Conservation (phyloP, 2,113 vertebrate species). For the Thalassoma bifasciatum region DNA sequence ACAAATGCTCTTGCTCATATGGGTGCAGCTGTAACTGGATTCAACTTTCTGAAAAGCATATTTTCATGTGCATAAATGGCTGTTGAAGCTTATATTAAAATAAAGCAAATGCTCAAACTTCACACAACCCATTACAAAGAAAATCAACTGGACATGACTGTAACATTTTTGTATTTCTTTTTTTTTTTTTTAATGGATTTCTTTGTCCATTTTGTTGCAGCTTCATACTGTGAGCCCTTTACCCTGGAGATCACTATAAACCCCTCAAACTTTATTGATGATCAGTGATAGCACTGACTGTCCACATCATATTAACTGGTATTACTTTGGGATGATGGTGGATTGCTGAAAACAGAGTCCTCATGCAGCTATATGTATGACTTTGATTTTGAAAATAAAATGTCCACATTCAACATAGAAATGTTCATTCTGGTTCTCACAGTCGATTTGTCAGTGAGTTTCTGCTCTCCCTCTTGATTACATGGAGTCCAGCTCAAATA, state of each 20-base stretch:
- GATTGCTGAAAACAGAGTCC: background rate
- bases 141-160: background rate
- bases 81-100: background rate
- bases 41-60: background rate
- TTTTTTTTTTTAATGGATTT: background rate
- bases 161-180: background rate
- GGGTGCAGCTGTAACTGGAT: conserved; percentile 21
- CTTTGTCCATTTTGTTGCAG: background rate
- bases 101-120: background rate
- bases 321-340: conserved; percentile 38
- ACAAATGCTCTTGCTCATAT: conserved; percentile 45
- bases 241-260: background rate
- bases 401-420: conserved; percentile 33
- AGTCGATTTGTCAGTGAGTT: conserved; percentile 67
- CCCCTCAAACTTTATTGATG: no score
- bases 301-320: conserved; percentile 3
- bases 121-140: background rate
- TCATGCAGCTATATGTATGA: conserved; percentile 2
- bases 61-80: no score
- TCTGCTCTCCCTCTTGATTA: conserved; percentile 63
- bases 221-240: background rate
- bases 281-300: background rate
- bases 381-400: conserved; percentile 55
- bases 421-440: conserved; percentile 51
- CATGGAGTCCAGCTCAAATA: conserved; percentile 58